Conservation (phyloP, 2,113 vertebrate species). For the Varanus komodoensis region DNA sequence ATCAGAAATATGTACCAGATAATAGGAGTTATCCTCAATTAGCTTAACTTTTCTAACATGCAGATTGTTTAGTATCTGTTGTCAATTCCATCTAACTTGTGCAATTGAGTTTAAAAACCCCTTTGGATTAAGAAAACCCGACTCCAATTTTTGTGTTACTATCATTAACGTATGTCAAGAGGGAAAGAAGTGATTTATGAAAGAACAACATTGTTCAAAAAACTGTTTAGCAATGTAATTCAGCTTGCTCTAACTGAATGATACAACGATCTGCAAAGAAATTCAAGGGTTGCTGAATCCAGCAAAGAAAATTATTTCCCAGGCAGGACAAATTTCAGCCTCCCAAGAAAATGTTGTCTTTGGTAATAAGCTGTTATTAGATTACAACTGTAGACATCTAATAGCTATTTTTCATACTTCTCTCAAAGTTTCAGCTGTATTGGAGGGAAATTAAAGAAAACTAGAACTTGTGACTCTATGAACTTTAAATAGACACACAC, state of each 20-base stretch:
- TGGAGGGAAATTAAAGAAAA: background rate
- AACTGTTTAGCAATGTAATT: background rate
- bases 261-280: background rate
- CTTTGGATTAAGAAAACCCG: background rate
- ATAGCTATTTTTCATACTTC: background rate
- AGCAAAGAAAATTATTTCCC: background rate
- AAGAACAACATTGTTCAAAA: background rate
- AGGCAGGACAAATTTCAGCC: background rate
- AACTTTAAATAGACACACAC: background rate
- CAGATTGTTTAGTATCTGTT: background rate
- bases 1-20: too few species aligned
- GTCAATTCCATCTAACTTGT: background rate
- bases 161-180: background rate
- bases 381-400: slow-evolving; percentile 10
- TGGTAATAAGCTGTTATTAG: background rate
- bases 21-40: too few species aligned
- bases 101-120: background rate
- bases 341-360: background rate
- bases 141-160: background rate
- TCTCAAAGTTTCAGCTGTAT: slow-evolving; percentile 9
- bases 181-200: background rate
- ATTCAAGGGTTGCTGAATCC: background rate
- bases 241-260: background rate
- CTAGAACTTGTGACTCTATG: background rate
- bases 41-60: too few species aligned